Evolutionary conservation across 2,888 invertebrate species (phyloP), one percentile per base, ranked within the genome.

Genomic region (Stegana nigrithorax): DNA sequence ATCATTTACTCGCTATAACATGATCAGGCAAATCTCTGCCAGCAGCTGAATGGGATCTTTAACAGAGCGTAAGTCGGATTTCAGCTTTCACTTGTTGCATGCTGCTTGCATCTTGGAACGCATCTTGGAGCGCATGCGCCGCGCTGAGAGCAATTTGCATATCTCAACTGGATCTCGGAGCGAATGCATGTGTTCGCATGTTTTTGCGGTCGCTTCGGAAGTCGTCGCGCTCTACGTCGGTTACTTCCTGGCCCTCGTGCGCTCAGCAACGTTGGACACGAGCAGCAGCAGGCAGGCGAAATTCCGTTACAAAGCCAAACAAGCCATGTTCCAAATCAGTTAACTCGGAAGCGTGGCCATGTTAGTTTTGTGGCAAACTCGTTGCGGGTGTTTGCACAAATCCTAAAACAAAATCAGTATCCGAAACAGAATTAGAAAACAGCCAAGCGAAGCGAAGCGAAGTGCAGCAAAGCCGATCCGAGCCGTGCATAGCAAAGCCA

Each of bases 331-430:
- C 73, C 71, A 75, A 83, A 75, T 84, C 84, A 84, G 84, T 84
- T 82, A 80, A 83, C 81, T 84, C 84, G 84, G 83, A 82, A 83
- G 78, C 83, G 83, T 81, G 83, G 83, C 75, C 75, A 80, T 77
- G 84, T 82, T 75, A 81, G 80, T 80, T 76, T 74, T 76, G 73
- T 71, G 71, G 73, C 73, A 66, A 66, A 63, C 64, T 60, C 69
- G 73, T 71, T 72, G 79, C 78, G 74, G 76, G 69, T 67, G 62
- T 65, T 63, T 69, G 68, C 70, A 75, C 61, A 57, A 69, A 10
- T 32, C 66, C 66, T 66, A 72, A 71, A 62, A 51, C 29, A 61
- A 44, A 27, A 12, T 19, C 55, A 53, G 27, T 3, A 19, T 8
- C 60, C 62, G 51, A 64, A 60, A 45, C 39, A 61, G 29, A 63